These are phyloP conservation scores for Mus spretus DNA, from an alignment of 2,797 vertebrate genomes.

Conservation along the genomic window DNA sequence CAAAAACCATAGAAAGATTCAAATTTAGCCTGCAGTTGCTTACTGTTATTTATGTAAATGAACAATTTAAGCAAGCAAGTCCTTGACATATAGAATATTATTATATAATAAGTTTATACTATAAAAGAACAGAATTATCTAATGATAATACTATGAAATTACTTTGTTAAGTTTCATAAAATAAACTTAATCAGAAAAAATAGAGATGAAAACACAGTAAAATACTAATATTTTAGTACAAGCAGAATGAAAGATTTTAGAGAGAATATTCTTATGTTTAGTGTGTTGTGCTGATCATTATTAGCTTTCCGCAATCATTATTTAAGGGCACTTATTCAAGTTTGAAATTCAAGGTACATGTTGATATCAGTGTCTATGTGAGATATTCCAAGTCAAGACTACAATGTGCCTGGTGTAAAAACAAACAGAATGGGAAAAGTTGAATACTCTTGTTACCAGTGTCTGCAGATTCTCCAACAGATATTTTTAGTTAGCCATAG, in stretches of 20 bases:
- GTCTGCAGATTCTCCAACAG: background rate
- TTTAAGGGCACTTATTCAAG: background rate
- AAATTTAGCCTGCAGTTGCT: background rate
- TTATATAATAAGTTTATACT: conserved; percentile 4
- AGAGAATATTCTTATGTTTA: background rate
- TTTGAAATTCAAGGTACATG: background rate
- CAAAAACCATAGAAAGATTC: background rate
- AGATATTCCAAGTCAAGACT: background rate
- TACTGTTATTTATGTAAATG: conserved; percentile 28
- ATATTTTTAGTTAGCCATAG: background rate
- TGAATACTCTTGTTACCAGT: background rate
- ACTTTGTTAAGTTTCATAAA: background rate
- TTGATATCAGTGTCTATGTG: background rate
- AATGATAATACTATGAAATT: background rate
- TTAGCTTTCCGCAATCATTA: background rate
- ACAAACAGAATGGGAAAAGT: background rate
- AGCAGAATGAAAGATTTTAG: background rate
- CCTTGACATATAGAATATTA: background rate
- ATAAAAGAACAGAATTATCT: background rate
- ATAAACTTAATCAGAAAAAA: background rate
- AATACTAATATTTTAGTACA: background rate
- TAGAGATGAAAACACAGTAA: background rate
- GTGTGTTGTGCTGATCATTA: background rate
- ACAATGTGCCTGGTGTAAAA: background rate
- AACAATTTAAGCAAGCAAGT: background rate